Evolutionary conservation across 1,140 invertebrate species (phyloP).

Genomic region (Drosophila nebulosa): DNA sequence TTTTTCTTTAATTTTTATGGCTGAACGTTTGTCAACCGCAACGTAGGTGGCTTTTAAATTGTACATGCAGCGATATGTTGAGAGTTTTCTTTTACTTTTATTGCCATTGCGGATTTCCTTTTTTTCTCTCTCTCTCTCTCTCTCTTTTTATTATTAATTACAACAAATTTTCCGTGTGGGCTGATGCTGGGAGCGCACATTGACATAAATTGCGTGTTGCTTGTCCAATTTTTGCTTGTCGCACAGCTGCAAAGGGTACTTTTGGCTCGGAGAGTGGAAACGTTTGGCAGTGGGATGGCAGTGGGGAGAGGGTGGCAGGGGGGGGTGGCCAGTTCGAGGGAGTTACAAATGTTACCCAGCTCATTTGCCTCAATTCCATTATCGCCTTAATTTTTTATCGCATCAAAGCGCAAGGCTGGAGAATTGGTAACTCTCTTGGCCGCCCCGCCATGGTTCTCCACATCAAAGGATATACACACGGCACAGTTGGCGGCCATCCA

Average conservation of each 20-base stretch:
- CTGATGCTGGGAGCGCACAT: constrained; percentile 68
- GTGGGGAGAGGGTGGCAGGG: neutral
- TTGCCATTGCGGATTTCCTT: neutral
- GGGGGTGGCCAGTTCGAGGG: neutral
- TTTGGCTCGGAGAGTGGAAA: too few relatives aligned
- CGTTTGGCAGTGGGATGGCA: too few relatives aligned
- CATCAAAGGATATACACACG: constrained; percentile 71
- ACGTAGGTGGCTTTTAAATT: constrained; percentile 75
- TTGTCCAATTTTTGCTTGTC: constrained; percentile 79
- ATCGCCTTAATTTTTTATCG: constrained; percentile 81
- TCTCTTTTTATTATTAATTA: constrained; percentile 62
- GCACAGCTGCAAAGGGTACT: constrained; percentile 71
- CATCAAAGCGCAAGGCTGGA: constrained; percentile 58
- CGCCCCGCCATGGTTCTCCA: constrained; percentile 47
- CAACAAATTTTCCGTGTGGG: constrained; percentile 75
- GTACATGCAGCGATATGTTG: constrained; percentile 38
- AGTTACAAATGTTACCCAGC: constrained; percentile 76
- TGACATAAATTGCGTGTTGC: constrained; percentile 79
- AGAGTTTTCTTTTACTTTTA: constrained; percentile 38
- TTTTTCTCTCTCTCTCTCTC: neutral
- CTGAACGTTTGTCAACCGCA: constrained; percentile 65
- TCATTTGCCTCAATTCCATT: constrained; percentile 80
- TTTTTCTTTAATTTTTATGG: constrained; percentile 77
- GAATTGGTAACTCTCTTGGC: constrained; percentile 8
- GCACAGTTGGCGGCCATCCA: constrained; percentile 69